phyloP scores from a whole-genome alignment of 2,113 vertebrate genomes.

The Psittacara wagleri region DNA sequence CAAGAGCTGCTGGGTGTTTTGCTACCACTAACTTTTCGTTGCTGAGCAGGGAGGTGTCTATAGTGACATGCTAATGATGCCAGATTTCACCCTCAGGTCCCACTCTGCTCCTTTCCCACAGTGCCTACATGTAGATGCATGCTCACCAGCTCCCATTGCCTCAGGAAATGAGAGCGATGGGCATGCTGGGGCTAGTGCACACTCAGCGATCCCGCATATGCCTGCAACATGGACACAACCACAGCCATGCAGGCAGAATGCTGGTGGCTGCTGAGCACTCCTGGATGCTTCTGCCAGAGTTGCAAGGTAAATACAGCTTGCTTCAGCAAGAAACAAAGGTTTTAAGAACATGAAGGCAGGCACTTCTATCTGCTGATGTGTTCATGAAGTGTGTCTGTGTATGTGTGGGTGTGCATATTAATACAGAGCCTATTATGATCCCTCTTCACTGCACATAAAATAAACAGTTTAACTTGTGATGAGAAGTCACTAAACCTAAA shows the following conservation, averaged over 20 bases:
- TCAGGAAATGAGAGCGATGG: background rate
- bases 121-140: background rate
- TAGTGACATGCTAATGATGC: background rate
- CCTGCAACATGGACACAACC: background rate
- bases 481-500: background rate
- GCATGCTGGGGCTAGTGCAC: background rate
- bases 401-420: background rate
- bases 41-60: background rate
- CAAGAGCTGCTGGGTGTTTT: background rate
- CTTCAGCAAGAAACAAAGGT: background rate
- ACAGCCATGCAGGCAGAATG: background rate
- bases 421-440: background rate
- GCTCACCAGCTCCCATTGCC: background rate
- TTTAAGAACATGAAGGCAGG: background rate
- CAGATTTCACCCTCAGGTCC: background rate
- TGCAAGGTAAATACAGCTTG: background rate
- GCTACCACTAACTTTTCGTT: background rate
- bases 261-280: background rate
- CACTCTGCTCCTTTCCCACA: background rate
- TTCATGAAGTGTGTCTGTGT: background rate
- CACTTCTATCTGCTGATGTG: background rate
- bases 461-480: background rate
- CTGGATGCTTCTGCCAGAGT: background rate
- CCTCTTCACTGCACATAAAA: background rate
- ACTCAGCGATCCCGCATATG: fast-evolving